phyloP scores from a whole-genome alignment of 2,888 invertebrate genomes.

The Drosophila quasianomalipes region DNA sequence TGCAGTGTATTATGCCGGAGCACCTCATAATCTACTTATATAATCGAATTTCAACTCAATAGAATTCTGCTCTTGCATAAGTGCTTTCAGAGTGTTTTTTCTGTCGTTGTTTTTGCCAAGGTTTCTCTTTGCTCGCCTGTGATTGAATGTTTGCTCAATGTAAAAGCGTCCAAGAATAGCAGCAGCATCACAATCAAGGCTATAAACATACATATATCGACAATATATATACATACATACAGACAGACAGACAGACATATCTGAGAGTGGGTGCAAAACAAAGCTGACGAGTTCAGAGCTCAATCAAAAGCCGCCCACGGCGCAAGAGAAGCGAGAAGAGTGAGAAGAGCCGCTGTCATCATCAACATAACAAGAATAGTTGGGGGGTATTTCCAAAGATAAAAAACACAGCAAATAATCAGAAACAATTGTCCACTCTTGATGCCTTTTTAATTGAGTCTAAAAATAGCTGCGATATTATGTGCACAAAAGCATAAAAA shows the following conservation, averaged over 20 bases:
- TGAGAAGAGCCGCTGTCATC: slow-evolving; percentile 7
- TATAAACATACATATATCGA: slow-evolving; percentile 1
- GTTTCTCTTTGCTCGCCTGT: not conserved
- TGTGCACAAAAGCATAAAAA: slow-evolving; percentile 49
- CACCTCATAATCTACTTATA: slow-evolving; percentile 8
- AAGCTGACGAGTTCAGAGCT: slow-evolving; percentile 26
- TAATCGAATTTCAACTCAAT: slow-evolving; percentile 6
- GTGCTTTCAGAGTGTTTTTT: not conserved
- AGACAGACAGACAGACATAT: not conserved
- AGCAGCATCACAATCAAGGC: slow-evolving; percentile 36
- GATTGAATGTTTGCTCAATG: slow-evolving; percentile 14
- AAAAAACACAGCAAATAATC: slow-evolving; percentile 18
- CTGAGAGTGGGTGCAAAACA: not conserved
- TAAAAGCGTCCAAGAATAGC: slow-evolving; percentile 34
- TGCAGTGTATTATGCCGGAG: no score
- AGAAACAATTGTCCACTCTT: slow-evolving; percentile 64
- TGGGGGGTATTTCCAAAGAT: not conserved
- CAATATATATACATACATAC: not conserved
- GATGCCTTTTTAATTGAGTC: slow-evolving; percentile 71
- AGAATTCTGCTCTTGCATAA: not conserved
- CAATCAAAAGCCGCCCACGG: slow-evolving; percentile 54
- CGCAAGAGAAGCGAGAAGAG: not conserved
- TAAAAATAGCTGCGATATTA: slow-evolving; percentile 69
- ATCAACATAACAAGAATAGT: slow-evolving; percentile 18
- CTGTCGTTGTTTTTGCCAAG: slow-evolving; percentile 23